A percentile compares a stretch with the other conserved stretches of the same genome.
phyloP scores from a whole-genome alignment of 2,113 vertebrate species.

The Galeopterus variegatus region DNA sequence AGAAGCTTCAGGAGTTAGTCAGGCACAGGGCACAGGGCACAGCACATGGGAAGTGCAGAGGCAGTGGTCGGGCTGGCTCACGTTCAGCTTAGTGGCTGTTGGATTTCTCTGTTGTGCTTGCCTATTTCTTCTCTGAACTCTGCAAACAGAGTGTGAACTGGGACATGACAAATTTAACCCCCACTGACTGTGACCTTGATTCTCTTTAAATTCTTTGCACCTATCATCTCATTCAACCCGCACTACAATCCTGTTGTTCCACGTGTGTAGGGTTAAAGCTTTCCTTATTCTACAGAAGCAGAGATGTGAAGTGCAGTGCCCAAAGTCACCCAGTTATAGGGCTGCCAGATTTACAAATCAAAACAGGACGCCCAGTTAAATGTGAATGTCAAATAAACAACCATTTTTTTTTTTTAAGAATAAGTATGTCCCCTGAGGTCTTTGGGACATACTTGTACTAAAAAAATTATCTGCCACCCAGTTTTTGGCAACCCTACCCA shows the following conservation, averaged over 20 bases:
- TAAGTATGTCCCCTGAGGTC: neutral
- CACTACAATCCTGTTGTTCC: accelerated
- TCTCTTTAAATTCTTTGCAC: neutral
- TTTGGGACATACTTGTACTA: neutral
- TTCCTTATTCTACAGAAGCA: too few relatives aligned
- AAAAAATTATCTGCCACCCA: neutral
- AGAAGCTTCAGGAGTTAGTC: neutral
- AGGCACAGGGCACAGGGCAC: accelerated
- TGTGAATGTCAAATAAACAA: neutral
- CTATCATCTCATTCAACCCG: neutral
- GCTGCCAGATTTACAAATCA: neutral
- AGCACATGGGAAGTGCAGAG: neutral
- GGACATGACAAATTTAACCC: neutral
- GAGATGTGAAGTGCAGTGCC: neutral
- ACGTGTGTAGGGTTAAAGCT: accelerated
- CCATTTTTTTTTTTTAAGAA: neutral
- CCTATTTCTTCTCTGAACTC: neutral
- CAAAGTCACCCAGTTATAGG: neutral
- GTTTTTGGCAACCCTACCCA: neutral
- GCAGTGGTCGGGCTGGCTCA: neutral
- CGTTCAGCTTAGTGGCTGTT: neutral
- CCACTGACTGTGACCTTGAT: neutral
- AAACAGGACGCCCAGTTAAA: too few relatives aligned
- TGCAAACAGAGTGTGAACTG: neutral
- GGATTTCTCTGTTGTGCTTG: neutral